Evolutionary conservation across 2,797 vertebrate species (phyloP).

Genomic region (Rhinatrema bivittatum): DNA sequence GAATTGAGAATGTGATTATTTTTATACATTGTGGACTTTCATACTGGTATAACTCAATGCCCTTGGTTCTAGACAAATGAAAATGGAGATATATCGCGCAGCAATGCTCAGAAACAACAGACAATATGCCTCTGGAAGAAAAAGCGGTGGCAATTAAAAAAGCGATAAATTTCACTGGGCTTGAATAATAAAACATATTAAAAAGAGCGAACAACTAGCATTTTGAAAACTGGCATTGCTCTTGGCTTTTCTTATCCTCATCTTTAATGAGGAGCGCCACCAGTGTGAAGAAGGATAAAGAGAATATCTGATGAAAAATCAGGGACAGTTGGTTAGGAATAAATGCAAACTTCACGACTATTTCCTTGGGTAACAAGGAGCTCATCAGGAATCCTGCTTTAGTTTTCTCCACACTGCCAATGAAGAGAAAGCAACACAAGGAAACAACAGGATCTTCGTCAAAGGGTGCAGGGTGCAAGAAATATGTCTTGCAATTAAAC

Average conservation of each 20-base stretch:
- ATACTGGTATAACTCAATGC: too few relatives aligned
- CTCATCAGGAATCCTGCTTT: constrained; percentile 7
- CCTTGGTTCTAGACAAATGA: too few relatives aligned
- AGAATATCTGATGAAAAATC: constrained; percentile 25
- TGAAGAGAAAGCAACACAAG: constrained; percentile 15
- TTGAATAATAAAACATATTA: constrained; percentile 14
- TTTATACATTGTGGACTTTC: background rate
- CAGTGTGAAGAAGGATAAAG: constrained; percentile 32
- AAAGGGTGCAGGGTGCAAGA: background rate
- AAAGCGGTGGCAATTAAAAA: constrained; percentile 8
- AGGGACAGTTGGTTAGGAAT: constrained; percentile 11
- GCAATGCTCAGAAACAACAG: constrained; percentile 6
- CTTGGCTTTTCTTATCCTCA: constrained; percentile 10
- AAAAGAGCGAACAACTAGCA: constrained; percentile 7
- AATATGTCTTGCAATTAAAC: too few relatives aligned
- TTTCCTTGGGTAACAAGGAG: constrained; percentile 14
- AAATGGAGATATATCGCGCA: background rate
- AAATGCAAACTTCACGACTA: constrained; percentile 23
- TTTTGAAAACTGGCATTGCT: constrained; percentile 20
- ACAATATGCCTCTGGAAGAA: constrained; percentile 10
- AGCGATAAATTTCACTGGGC: constrained; percentile 14
- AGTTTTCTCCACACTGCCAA: constrained; percentile 2
- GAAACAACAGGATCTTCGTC: constrained; percentile 22
- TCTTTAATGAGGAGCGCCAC: constrained; percentile 25
- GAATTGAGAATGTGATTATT: constrained; percentile 21